Percentiles rank a stretch among this genome's conserved stretches.
These are phyloP conservation scores for Pachycephala philippinensis DNA, from an alignment of 2,113 vertebrate genomes.

Conservation along the genomic window DNA sequence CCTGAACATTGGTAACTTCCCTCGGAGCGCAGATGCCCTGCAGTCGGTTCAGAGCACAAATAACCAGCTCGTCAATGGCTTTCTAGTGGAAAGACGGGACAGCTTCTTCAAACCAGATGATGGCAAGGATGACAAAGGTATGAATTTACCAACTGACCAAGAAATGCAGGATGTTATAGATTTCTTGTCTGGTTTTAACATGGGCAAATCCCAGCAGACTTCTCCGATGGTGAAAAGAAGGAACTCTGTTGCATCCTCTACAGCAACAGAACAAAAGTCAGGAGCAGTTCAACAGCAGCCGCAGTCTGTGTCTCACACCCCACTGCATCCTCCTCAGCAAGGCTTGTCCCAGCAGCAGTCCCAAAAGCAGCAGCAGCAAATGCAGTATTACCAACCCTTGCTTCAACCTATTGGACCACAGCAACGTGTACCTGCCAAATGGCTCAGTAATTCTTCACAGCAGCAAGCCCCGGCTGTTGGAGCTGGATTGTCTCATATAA, in stretches of 20 bases:
- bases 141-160: slow-evolving; percentile 97
- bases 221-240: slow-evolving; percentile 91
- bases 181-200: slow-evolving; percentile 98
- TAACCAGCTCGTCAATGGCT: slow-evolving; percentile 79
- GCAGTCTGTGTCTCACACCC: slow-evolving; percentile 76
- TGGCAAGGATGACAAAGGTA: slow-evolving; percentile 87
- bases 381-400: slow-evolving; percentile 92
- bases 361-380: slow-evolving; percentile 81
- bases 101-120: slow-evolving; percentile 69
- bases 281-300: slow-evolving; percentile 77
- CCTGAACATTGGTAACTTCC: slow-evolving; percentile 81
- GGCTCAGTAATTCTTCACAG: slow-evolving; percentile 81
- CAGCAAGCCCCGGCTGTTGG: slow-evolving; percentile 78
- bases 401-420: slow-evolving; percentile 85
- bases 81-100: slow-evolving; percentile 68
- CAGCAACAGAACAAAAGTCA: slow-evolving; percentile 85
- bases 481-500: slow-evolving; percentile 84
- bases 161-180: slow-evolving; percentile 99
- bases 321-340: slow-evolving; percentile 79
- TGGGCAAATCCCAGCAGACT: slow-evolving; percentile 97
- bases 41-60: slow-evolving; percentile 68
- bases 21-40: slow-evolving; percentile 73
- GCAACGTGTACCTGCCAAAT: slow-evolving; percentile 83
- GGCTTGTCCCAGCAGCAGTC: slow-evolving; percentile 72
- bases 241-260: slow-evolving; percentile 87